Evolutionary conservation across 2,113 vertebrate species (phyloP), one percentile per base, ranked within the genome.

Genomic region (Tetrao urogallus): DNA sequence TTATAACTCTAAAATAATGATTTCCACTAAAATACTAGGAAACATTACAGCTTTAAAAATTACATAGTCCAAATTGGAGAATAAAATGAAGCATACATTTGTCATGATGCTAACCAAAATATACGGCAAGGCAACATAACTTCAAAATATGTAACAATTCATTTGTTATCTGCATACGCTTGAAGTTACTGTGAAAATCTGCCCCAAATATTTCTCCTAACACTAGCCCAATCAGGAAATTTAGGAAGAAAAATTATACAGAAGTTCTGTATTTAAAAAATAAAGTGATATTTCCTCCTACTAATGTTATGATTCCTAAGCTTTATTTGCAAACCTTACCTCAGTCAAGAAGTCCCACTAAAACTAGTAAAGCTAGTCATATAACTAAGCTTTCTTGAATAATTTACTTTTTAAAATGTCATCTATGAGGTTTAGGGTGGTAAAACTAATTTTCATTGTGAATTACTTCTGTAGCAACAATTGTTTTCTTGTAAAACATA

Each of bases 1-100:
- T 97, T 90, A 96, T 95, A 94, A 88, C 66, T 75, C 61, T 75
- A 86, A 90, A 97, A 96, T 91, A 94, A 92, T 78, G 52, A 92
- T 81, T 77, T 86, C 65, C 90, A 94, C 75, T 77, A 82, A 88
- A 85, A 92, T 75, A 86, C 78, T 83, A 77, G 57, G 71, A 91
- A 94, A 81, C 34, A 83, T 40, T 85, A 10, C 69, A 86, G 88
- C 43, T 61, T 83, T 82, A 45, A 67, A 78, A 92, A 75, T 57
- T 22, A 90, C n/a, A 75, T 4, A 83, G 70, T 83, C 69, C 70
- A 88, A 78, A 48, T 73, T 57, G 80, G 52, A 85, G 80, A 69
- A 61, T 69, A 56, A 89, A 83, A 76, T 18, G 77, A 92, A 11
- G 28, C 71, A 82, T 13, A 54, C 7, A 38, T 50, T 42, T 43